Base-by-base conservation (phyloP, 1,140 invertebrate species). In the Antheraea mylitta region DNA sequence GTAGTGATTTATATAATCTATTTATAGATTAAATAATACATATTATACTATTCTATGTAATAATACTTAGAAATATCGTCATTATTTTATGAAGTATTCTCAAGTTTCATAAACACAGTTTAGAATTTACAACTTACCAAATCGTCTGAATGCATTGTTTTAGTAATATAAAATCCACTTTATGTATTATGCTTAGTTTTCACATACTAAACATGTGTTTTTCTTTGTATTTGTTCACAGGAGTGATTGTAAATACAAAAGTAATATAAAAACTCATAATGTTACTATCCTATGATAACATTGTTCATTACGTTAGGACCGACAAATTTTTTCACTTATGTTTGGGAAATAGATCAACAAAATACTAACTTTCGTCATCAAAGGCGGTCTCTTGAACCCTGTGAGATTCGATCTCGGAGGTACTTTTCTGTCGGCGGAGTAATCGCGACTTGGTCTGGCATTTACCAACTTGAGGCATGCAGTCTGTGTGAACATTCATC, bases 401-500 rank as follows among this genome's bases (percentile, higher is more conserved):
- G 66, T 91, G 89, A 48, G 95, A 95, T 86, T 95, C 95, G 63
- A 96, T 95, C 89, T 96, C 95, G 4, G 94, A 96, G 68, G 96
- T 97, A 73, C 96, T 97, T 87, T 97, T 97, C 91, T 98, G 97
- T 58, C 97, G 92, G 60, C 97, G 94, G 42, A 98, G 92, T 22
- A 98, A 93, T 42, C 96, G 93, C 6, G 96, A 96, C 85, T 97
- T 97, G 1, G 96, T 95, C 89, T 97, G 96, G 92, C 95, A 99
- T 89, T 94, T 96, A 75, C 93, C 95, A 69, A 95, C 95, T 91
- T 95, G 96, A 58, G 95, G 95, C 94, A 95, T 96, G 86, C 98
- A 98, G 84, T 98, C 97, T 16, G 96, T 94, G 92, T 98, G 98
- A 18, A 97, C 96, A 90, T 98, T 98, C 86, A 97, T 95, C 88